Conservation (phyloP, 1,140 invertebrate species). For the Trichonephila inaurata region DNA sequence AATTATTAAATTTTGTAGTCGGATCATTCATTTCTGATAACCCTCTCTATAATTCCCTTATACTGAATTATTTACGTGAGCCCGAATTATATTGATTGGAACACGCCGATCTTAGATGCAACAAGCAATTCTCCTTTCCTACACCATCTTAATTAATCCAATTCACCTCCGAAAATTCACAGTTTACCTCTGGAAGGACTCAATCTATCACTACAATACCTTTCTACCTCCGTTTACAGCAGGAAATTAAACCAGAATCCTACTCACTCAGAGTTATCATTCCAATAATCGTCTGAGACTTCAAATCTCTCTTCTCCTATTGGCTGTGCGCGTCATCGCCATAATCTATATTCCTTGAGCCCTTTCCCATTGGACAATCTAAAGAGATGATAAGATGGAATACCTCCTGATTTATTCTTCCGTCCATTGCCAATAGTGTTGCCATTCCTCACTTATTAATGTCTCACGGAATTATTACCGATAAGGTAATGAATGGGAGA, state of each 20-base stretch:
- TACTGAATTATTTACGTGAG: too few species aligned
- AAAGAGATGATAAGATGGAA: slow-evolving; percentile 21
- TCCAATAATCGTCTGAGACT: neutral
- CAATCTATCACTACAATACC: neutral
- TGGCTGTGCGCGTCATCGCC: neutral
- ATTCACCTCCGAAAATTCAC: neutral
- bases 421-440: neutral
- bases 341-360: neutral
- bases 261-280: neutral
- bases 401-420: slow-evolving; percentile 13
- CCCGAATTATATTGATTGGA: too few species aligned
- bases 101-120: too few species aligned
- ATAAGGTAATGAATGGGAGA: neutral
- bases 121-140: neutral
- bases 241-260: slow-evolving; percentile 4
- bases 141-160: neutral
- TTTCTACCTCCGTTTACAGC: neutral
- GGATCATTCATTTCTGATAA: too few species aligned
- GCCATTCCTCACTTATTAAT: neutral
- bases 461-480: neutral
- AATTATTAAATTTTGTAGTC: too few species aligned
- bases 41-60: too few species aligned
- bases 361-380: neutral
- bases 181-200: neutral
- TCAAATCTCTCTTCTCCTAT: neutral